Evolutionary conservation across 2,113 vertebrate genomes (phyloP).

Genomic region (Aspiorhynchus laticeps): DNA sequence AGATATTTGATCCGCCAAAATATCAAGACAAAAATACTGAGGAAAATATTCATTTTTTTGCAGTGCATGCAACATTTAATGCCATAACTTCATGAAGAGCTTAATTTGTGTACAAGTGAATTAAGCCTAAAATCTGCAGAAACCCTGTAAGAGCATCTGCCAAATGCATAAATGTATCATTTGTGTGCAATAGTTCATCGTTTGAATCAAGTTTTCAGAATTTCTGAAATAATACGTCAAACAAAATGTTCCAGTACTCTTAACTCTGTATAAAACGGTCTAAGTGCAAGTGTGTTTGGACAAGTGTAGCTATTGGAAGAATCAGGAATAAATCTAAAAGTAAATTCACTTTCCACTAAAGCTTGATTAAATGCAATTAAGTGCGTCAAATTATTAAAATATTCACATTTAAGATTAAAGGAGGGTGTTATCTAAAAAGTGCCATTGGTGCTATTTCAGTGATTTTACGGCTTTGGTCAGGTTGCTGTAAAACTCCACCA

Average conservation of each 20-base stretch:
- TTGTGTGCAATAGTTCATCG: not conserved
- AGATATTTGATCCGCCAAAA: not conserved
- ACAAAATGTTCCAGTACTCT: not conserved
- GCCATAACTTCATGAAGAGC: too few species aligned
- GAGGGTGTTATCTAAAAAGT: not conserved
- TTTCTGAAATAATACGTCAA: not conserved
- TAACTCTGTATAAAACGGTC: not conserved
- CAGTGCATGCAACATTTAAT: too few species aligned
- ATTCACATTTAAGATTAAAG: not conserved
- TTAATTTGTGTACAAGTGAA: too few species aligned
- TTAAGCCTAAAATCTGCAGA: too few species aligned
- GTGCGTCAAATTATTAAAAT: not conserved
- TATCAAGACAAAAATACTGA: not conserved
- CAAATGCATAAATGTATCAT: not conserved
- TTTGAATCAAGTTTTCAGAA: not conserved
- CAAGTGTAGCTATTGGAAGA: constrained; percentile 8
- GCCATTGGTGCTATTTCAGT: constrained; percentile 68
- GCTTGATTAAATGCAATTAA: not conserved
- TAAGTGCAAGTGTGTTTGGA: not conserved
- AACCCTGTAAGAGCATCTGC: not conserved
- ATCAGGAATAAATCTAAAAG: constrained; percentile 13
- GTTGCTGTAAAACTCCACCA: constrained; percentile 88
- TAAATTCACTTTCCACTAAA: not conserved
- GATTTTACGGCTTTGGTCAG: constrained; percentile 81
- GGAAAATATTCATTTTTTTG: too few species aligned